Evolutionary conservation across 2,888 invertebrate species (phyloP), one percentile per base, ranked within the genome.

Genomic region (Orthonychiurus folsomi): DNA sequence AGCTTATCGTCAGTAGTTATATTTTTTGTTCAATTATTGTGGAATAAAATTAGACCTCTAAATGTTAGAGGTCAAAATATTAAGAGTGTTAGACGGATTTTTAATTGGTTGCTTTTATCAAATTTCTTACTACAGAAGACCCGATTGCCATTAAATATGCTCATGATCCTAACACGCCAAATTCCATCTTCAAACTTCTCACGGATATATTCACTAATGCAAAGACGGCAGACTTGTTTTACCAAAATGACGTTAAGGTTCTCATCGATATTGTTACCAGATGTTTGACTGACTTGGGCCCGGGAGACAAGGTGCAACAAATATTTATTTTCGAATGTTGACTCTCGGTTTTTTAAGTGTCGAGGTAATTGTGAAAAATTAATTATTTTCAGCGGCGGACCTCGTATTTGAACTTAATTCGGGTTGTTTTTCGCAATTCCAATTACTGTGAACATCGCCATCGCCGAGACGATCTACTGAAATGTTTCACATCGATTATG

Each of bases 181-280:
- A 94, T 79, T 88, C 94, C 0, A 86, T 94, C 9, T 80, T 93
- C 56, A 94, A 95, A 79, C 82, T 96, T 72, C 86, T 91, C 71
- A 85, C 85, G 54, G 94, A 96, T 77, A 79, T 95, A 69, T 93
- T 93, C 77, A 85, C 85, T 66, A 83, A 84, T 71, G 82, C 84
- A 69, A 82, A 84, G 68, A 92, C 93, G 1, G 89, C 94, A 0
- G 84, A 85, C 70, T 82, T 94, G 67, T 91, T 95, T 79, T 96
- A 96, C 78, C 92, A 93, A 0, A 96, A 95, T 75, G 96, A 96
- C 76, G 86, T 89, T 52, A 91, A 89, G 78, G 95, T 95, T 53
- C 83, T 95, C 63, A 87, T 95, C 66, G 96, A 95, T 76, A 94
- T 96, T 74, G 85, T 94, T 61, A 86, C 93, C 59, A 81, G 95